Conservation (phyloP, 2,888 invertebrate genomes). For the Amblyjoppa proteus region DNA sequence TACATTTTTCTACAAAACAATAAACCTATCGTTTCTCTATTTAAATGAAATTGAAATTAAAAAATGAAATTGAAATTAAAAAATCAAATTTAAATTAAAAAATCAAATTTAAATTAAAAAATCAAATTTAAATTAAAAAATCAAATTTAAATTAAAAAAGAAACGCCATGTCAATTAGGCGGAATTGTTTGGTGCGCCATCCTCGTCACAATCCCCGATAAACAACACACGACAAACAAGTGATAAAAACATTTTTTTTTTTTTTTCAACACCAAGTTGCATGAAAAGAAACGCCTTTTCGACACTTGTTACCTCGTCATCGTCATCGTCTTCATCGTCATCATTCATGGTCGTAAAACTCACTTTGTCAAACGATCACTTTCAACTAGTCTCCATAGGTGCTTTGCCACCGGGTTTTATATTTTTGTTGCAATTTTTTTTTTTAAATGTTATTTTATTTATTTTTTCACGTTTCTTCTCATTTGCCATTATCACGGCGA, state of each 20-base stretch:
- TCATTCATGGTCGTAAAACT: constrained; percentile 45
- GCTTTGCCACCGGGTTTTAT: constrained; percentile 65
- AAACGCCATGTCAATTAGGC: not conserved
- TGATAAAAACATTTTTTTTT: not conserved
- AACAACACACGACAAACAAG: constrained; percentile 42
- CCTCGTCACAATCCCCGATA: constrained; percentile 30
- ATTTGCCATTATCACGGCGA: constrained; percentile 74
- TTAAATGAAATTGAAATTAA: no score
- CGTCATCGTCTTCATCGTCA: constrained; percentile 48
- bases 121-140: no score
- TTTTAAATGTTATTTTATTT: constrained; percentile 41
- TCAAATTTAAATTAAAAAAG: not conserved
- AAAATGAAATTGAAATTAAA: no score
- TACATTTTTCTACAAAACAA: no score
- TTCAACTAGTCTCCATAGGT: constrained; percentile 67
- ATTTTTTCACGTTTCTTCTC: constrained; percentile 62
- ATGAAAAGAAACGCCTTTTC: constrained; percentile 52
- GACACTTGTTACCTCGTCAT: constrained; percentile 31
- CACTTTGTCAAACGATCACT: constrained; percentile 45
- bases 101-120: no score
- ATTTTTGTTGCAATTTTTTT: constrained; percentile 62
- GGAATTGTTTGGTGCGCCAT: not conserved
- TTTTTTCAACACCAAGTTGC: constrained; percentile 6
- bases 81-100: no score
- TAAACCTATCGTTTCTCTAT: no score